A percentile compares a stretch with the other conserved stretches of the same genome.
Conservation (phyloP, 2,888 invertebrate species). For the Caenorhabditis sp. region DNA sequence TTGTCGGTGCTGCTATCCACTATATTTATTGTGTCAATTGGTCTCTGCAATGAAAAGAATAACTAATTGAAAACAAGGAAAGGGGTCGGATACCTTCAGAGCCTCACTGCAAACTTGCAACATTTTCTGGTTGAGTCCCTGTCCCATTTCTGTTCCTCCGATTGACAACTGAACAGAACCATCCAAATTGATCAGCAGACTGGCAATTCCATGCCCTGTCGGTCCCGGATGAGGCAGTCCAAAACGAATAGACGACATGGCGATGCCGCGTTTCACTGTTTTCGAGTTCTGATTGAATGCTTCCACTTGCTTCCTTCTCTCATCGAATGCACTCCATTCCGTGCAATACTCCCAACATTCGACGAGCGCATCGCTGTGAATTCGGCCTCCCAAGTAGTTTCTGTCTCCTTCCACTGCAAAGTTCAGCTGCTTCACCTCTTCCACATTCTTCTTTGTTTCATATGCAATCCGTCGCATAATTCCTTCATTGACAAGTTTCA, state of each 20-base stretch:
- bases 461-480: conserved; percentile 89
- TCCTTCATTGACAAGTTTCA: conserved; percentile 90
- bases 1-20: conserved; percentile 74
- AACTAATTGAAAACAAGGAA: conserved; percentile 81
- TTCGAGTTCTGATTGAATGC: conserved; percentile 87
- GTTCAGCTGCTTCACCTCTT: conserved; percentile 84
- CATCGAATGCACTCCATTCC: conserved; percentile 87
- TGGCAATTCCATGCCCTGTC: conserved; percentile 87
- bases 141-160: conserved; percentile 95
- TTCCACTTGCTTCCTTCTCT: conserved; percentile 86
- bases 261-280: conserved; percentile 90
- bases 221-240: conserved; percentile 87
- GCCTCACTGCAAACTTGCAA: conserved; percentile 89
- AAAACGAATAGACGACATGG: conserved; percentile 91
- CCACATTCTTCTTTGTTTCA: conserved; percentile 87
- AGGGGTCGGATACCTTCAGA: conserved; percentile 88
- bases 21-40: conserved; percentile 68
- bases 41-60: conserved; percentile 52
- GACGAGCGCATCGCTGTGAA: conserved; percentile 57
- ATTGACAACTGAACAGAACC: conserved; percentile 92
- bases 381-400: conserved; percentile 22
- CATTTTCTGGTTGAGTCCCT: conserved; percentile 96
- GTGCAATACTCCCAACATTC: conserved; percentile 91
- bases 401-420: conserved; percentile 33
- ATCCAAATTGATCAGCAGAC: conserved; percentile 90